Evolutionary conservation across 2,888 invertebrate genomes (phyloP), one percentile per base, ranked within the genome.

Genomic region (Aleiodes testaceus): DNA sequence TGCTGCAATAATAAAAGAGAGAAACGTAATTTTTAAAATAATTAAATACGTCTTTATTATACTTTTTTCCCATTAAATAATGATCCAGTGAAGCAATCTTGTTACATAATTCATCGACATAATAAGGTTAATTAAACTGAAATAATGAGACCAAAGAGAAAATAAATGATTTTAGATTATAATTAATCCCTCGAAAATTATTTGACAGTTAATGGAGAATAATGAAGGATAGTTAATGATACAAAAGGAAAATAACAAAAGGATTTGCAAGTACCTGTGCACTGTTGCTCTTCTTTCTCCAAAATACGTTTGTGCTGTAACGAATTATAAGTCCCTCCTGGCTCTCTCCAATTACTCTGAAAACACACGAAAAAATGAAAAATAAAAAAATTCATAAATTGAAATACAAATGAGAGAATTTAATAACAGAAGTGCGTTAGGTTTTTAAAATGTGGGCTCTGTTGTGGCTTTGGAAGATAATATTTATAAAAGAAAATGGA

Each of bases 401-500:
- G 9, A 42, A 18, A 18, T 16, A 42, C 18, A 42, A 59, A 59
- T 59, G 59, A 42, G 59, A 42, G 36, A 59, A 42, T 59, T 59
- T 59, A 36, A 59, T 59, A 7, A 59, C 59, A 59, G 59, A 59
- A 36, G 59, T 59, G 59, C 42, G 18, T 59, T 59, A 59, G 59
- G 18, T 59, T 59, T 59, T 59, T 42, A 42, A 59, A 30, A 55
- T 30, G 55, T 36, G 11, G 36, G 9, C 9, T 11, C 36, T 36
- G 53, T 53, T 30, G 59, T 42, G 59, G 59, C 36, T 59, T 30
- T 42, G 59, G 20, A 30, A 42, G 18, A 36, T 59, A 42, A 59
- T 59, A 59, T 59, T 59, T 59, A 59, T 59, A 59, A 59, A 36
- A 59, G 59, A 59, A 36, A 36, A 59, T 59, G 59, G 59, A 59